Evolutionary conservation across 1,140 invertebrate genomes (phyloP), one percentile per base, ranked within the genome.

Genomic region (Drosophila trapezifrons): DNA sequence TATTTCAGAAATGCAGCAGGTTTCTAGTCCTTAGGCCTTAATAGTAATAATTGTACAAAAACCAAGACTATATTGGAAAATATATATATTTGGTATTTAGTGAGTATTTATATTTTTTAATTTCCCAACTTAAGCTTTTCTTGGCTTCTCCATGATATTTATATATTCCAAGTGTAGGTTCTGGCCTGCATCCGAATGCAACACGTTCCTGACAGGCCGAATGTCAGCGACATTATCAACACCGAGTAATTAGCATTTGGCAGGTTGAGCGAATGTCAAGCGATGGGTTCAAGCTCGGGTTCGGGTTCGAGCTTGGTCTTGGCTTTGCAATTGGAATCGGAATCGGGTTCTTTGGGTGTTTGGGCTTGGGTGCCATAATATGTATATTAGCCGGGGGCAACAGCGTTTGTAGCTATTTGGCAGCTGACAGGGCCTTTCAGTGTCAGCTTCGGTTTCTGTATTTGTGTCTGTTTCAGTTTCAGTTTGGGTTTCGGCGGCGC

Each of bases 161-260:
- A n/a, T n/a, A n/a, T n/a, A n/a, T n/a, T n/a, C 1, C 6, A 15
- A 32, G 55, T 60, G 60, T 67, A 22, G n/a, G 27, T 13, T 59
- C 37, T 64, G 38, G 27, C 12, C 15, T 27, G 32, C 60, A 59
- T 43, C 29, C 42, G 38, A 70, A 62, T 79, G 71, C 67, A 20
- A 55, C 70, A 64, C 62, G 78, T 78, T 72, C 76, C 55, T 35
- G 70, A 37, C 59, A 40, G 51, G 52, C 75, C 63, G 45, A 76
- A 72, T 87, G 83, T 79, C 82, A 58, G 56, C 83, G 71, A 56
- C 83, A 82, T 78, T 57, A 82, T 87, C 78, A 81, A 58, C 66
- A 52, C 59, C 58, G 40, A 57, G 49, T 86, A 83, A 87, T 87
- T 87, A 76, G 76, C 78, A 86, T 73, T 83, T 70, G 45, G 59